A percentile compares a stretch with the other conserved stretches of the same genome.
Evolutionary conservation across 2,797 vertebrate species (phyloP).

Genomic region (Danio tinwini): DNA sequence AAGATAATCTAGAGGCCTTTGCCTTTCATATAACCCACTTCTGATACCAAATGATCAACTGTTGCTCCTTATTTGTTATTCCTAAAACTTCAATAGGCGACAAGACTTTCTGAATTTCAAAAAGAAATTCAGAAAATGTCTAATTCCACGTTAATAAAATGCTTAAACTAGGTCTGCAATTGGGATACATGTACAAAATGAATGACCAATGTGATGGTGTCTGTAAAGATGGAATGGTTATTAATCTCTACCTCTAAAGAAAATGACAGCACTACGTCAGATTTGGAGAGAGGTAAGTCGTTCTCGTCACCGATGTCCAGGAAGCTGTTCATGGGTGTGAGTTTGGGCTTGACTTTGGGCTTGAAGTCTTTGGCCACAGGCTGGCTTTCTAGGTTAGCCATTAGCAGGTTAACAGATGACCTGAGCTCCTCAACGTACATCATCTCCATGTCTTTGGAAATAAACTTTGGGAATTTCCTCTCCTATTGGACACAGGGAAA

Average conservation of each 20-base stretch:
- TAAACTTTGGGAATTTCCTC: conserved; percentile 84
- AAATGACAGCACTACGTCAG: conserved; percentile 92
- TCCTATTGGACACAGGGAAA: conserved; percentile 76
- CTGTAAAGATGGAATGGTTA: not conserved
- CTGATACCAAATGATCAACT: too few relatives aligned
- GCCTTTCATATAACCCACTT: too few relatives aligned
- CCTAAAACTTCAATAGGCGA: too few relatives aligned
- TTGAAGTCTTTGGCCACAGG: conserved; percentile 97
- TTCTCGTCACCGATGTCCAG: conserved; percentile 94
- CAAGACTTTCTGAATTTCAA: too few relatives aligned
- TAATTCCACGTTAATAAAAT: not conserved
- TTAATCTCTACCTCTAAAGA: conserved; percentile 85
- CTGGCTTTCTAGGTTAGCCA: conserved; percentile 97
- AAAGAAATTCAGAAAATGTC: too few relatives aligned
- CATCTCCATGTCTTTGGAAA: conserved; percentile 89
- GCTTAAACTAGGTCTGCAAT: not conserved
- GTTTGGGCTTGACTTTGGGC: conserved; percentile 88
- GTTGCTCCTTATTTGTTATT: too few relatives aligned
- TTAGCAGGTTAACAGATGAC: conserved; percentile 92
- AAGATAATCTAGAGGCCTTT: too few relatives aligned
- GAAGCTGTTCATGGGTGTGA: conserved; percentile 91
- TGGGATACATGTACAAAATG: not conserved
- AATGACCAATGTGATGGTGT: not conserved
- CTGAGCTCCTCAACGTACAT: conserved; percentile 92
- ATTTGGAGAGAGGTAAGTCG: conserved; percentile 90